A percentile compares a stretch with the other conserved stretches of the same genome.
Evolutionary conservation across 2,797 vertebrate species (phyloP).

Genomic region (Sylvia borin): DNA sequence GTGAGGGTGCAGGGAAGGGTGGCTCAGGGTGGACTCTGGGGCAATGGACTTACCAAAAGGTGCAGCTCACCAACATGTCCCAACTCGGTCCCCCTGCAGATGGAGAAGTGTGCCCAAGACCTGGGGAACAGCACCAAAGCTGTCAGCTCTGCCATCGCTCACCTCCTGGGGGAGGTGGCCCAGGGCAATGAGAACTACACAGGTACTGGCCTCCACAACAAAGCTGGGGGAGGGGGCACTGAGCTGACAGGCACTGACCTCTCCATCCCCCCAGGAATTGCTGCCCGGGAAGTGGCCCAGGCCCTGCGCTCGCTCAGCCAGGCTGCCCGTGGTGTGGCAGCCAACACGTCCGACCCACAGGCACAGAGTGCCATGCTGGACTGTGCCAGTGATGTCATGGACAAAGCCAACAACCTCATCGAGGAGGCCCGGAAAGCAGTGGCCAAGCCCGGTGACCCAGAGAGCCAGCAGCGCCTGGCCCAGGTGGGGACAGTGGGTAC

Average conservation of each 20-base stretch:
- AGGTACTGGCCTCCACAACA: conserved; percentile 70
- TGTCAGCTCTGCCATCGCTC: conserved; percentile 92
- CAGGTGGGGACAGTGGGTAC: conserved; percentile 74
- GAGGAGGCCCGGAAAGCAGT: conserved; percentile 94
- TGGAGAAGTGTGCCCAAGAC: conserved; percentile 95
- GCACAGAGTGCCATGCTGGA: conserved; percentile 89
- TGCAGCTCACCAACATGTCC: not conserved
- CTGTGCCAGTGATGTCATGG: conserved; percentile 90
- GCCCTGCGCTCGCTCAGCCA: conserved; percentile 89
- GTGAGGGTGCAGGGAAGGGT: conserved; percentile 62
- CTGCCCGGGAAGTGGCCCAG: conserved; percentile 93
- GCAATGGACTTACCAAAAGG: accelerated
- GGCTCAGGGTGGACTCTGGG: accelerated
- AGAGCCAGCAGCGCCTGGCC: conserved; percentile 93
- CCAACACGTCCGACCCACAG: conserved; percentile 81
- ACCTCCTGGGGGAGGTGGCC: conserved; percentile 92
- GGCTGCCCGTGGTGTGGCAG: conserved; percentile 89
- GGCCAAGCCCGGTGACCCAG: conserved; percentile 89
- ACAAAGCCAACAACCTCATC: conserved; percentile 93
- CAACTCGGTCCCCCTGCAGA: conserved; percentile 64
- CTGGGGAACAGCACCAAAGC: conserved; percentile 96
- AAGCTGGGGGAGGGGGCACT: not conserved
- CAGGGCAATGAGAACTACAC: conserved; percentile 98
- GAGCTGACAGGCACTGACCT: not conserved
- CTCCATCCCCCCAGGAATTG: conserved; percentile 80